Conservation (phyloP, 2,797 vertebrate species). For the Sternotherus odoratus region DNA sequence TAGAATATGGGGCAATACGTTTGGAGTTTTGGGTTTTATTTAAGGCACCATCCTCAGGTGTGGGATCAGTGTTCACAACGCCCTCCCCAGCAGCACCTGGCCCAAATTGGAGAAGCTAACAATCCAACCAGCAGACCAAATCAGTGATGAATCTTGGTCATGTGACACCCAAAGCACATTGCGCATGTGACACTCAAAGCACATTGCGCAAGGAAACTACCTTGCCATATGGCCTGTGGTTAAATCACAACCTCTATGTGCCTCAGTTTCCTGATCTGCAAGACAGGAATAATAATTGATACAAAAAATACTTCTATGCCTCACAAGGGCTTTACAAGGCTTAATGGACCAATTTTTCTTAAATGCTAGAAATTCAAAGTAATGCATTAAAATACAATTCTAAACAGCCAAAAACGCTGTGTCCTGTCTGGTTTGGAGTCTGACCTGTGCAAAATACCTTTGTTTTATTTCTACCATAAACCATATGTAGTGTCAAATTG, state of each 20-base stretch:
- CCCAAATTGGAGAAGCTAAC: too few species aligned
- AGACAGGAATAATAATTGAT: background rate
- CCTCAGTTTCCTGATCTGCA: background rate
- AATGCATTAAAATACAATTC: background rate
- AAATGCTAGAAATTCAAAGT: background rate
- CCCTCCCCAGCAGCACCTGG: too few species aligned
- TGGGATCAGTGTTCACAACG: too few species aligned
- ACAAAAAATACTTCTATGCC: background rate
- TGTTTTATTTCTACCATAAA: background rate
- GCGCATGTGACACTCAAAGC: too few species aligned
- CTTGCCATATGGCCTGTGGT: background rate
- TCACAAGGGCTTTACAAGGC: background rate
- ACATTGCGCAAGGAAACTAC: too few species aligned
- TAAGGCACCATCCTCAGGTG: background rate
- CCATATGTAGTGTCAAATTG: background rate
- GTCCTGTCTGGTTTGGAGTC: background rate
- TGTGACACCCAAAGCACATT: too few species aligned
- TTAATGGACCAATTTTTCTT: background rate
- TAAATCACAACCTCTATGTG: accelerated
- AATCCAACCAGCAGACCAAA: too few species aligned
- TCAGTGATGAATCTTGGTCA: too few species aligned
- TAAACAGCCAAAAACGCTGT: background rate
- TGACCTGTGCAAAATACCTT: background rate
- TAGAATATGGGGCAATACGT: background rate
- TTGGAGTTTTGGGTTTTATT: background rate